These are phyloP conservation scores for Sminthurinus aureus DNA, from an alignment of 2,888 invertebrate genomes.

Conservation along the genomic window DNA sequence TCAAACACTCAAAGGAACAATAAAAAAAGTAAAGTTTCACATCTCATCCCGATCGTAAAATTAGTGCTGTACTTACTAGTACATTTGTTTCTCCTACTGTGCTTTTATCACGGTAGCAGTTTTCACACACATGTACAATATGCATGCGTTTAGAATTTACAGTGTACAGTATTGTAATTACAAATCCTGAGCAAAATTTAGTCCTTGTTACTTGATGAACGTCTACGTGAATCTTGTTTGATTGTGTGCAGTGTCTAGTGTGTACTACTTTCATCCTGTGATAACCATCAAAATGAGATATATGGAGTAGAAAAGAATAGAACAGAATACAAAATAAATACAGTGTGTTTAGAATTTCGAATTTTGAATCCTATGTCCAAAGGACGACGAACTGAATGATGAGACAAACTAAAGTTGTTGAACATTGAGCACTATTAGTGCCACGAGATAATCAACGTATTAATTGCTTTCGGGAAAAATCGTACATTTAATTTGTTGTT, in stretches of 20 bases:
- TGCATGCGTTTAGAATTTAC: no score
- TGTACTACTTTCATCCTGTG: neutral
- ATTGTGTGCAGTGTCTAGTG: neutral
- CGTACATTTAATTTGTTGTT: slow-evolving; percentile 16
- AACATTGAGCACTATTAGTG: neutral
- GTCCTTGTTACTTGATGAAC: neutral
- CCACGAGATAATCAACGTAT: slow-evolving; percentile 18
- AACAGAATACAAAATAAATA: no score
- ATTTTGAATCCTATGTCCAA: no score
- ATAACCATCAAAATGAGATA: neutral
- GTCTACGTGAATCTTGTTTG: no score
- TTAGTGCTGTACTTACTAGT: no score
- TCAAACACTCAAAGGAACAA: no score
- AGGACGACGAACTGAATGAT: slow-evolving; percentile 1
- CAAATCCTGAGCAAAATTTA: neutral
- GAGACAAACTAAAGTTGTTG: neutral
- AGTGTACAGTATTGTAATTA: neutral
- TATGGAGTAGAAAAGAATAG: neutral
- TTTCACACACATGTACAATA: no score
- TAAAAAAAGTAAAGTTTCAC: no score
- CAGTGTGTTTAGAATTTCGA: no score
- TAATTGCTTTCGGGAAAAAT: slow-evolving; percentile 28
- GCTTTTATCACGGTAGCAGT: no score
- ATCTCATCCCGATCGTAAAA: no score
- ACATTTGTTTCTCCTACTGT: no score